Evolutionary conservation across 2,797 vertebrate species (phyloP), one percentile per base, ranked within the genome.

Genomic region (Heterohyrax brucei): DNA sequence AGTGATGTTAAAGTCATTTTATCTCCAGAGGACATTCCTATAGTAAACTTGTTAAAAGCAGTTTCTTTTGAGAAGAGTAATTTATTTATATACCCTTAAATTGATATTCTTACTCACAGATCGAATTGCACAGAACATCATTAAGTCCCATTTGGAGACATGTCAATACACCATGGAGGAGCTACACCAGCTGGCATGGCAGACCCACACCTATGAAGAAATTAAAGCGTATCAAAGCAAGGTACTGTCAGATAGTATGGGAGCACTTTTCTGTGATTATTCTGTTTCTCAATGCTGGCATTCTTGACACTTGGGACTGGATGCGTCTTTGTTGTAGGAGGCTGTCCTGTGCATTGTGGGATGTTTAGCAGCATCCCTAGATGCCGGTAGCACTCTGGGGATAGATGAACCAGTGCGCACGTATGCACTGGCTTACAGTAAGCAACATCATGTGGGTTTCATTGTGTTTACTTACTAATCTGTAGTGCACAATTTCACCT

Each of bases 221-320:
- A 99, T 99, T 97, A 99, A 99, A 98, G 99, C 99, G 95, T 99
- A 99, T 99, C 99, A 99, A 99, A 99, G 99, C 99, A 99, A 99
- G 99, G 99, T 99, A 99, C 33, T 87, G 56, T n/a, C 61, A 24
- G 79, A 46, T 70, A 62, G 18, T 61, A 0, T 22, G 76, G n/a
- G 84, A 53, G 70, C 0, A 14, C n/a, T 68, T 80, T 87, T 14
- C 75, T 56, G 84, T 86, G 10, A 30, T 89, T 70, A 18, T 26
- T 33, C 50, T 19, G 7, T 91, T 88, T 86, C 66, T 90, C 66
- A 24, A 1, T 44, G 33, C 59, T 75, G 14, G 48, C 39, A 18
- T 48, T 22, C 16, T 5, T 46, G 81, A 87, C 12, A 46, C 33
- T 75, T 53, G 7, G 59, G 9, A 2, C 30, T 44, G 10, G 10